Evolutionary conservation across 2,888 invertebrate species (phyloP).

Genomic region (Acrocyrtus sp.): DNA sequence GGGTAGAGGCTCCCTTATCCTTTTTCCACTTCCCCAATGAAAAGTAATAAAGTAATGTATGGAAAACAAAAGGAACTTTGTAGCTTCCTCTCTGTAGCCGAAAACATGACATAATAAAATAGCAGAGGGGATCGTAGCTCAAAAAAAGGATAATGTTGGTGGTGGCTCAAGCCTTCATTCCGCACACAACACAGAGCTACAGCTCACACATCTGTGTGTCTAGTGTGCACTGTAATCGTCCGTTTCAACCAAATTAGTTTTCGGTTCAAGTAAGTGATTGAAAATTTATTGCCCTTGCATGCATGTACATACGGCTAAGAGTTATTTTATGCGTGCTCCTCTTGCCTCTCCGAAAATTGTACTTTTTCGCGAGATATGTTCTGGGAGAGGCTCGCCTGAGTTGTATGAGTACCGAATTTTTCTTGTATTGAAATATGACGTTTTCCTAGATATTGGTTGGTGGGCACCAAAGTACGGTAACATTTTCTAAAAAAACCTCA

Average conservation of each 20-base stretch:
- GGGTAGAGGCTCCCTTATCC: no score
- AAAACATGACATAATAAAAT: no score
- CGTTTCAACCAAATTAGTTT: conserved; percentile 52
- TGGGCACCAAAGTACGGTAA: conserved; percentile 1
- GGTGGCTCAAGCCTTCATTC: conserved; percentile 25
- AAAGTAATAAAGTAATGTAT: no score
- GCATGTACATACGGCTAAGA: conserved; percentile 1
- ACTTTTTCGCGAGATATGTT: no score
- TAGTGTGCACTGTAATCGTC: conserved; percentile 48
- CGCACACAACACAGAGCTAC: neutral
- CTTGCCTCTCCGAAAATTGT: neutral
- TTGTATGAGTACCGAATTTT: conserved; percentile 5
- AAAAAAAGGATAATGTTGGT: no score
- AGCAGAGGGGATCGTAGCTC: no score
- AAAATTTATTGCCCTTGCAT: conserved; percentile 51
- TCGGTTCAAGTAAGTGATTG: conserved; percentile 51
- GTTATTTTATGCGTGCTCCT: neutral
- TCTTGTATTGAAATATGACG: conserved; percentile 1
- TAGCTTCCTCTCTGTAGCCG: no score
- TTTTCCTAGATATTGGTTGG: neutral
- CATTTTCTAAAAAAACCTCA: conserved; percentile 4
- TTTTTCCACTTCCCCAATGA: no score
- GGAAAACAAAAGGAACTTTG: no score
- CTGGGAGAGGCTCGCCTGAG: no score
- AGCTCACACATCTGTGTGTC: conserved; percentile 27